A percentile compares a stretch with the other conserved stretches of the same genome.
Conservation (phyloP, 2,113 vertebrate genomes). For the Sphyrna mokarran region DNA sequence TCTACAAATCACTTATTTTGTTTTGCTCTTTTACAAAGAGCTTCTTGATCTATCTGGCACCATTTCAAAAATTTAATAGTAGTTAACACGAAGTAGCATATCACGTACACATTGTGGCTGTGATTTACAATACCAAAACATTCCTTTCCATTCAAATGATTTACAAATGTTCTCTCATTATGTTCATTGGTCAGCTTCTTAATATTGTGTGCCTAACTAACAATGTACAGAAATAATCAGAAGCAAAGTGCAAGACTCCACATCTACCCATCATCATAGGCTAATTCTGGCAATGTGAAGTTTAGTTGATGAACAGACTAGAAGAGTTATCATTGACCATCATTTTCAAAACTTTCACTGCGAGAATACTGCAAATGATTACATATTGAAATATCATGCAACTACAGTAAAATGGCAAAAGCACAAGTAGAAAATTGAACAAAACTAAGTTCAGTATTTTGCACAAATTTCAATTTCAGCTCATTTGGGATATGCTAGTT, state of each 20-base stretch:
- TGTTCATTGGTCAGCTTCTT: conserved; percentile 43
- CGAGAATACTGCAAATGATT: neutral
- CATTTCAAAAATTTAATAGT: conserved; percentile 39
- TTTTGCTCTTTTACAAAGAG: neutral
- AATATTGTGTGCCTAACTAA: conserved; percentile 41
- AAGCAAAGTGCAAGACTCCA: conserved; percentile 35
- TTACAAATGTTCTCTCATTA: conserved; percentile 42
- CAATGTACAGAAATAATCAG: conserved; percentile 40
- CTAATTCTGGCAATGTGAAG: neutral
- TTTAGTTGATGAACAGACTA: neutral
- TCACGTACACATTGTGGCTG: conserved; percentile 39
- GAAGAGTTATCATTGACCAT: neutral
- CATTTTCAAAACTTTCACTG: neutral
- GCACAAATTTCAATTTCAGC: neutral
- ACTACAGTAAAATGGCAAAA: conserved; percentile 29
- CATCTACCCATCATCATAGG: neutral
- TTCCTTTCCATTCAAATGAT: conserved; percentile 42
- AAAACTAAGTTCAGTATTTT: conserved; percentile 12
- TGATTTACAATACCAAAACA: conserved; percentile 42
- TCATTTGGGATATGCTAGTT: neutral
- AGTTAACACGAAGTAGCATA: conserved; percentile 36
- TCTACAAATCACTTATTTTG: neutral
- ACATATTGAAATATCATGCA: conserved; percentile 28
- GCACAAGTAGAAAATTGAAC: neutral
- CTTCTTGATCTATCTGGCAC: neutral